Base-by-base conservation (phyloP, 2,888 invertebrate genomes). In the Eumerus sabulonum region DNA sequence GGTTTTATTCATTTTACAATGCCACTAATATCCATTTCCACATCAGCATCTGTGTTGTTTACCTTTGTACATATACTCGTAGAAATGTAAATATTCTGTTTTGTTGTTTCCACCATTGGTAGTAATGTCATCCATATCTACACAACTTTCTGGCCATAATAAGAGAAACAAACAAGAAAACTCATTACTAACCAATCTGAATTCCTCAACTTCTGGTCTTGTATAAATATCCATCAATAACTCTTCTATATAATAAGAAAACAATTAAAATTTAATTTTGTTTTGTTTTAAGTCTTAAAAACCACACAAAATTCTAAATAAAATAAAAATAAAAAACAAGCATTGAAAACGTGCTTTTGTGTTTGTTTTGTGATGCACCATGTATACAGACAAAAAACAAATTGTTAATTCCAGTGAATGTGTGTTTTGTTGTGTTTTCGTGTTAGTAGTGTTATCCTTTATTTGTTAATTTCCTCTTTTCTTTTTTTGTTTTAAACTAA, bases 211-310 rank as follows among this genome's bases (percentile, higher is more conserved):
- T 83, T 82, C 83, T 83, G 83, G 83, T 83, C 83, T 83, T 83
- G 83, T 83, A 83, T 79, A 83, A 83, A 82, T 83, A 82, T 73
- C 82, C 81, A 67, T 71, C 81, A 71, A 81, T 71, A 76, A 74
- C 59, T 70, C 40, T 76, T 59, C 16, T 45, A 60, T 50, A 68
- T n/a, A n/a, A n/a, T n/a, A n/a, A n/a, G n/a, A n/a, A 12, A 38
- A 36, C 59, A 47, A 48, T 62, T 18, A 35, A 40, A 59, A 64
- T 19, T 42, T 45, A 62, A 42, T 13, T 68, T 36, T 59, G 38
- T 18, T 59, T 62, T 54, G 38, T 53, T 40, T 62, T 27, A 53
- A 53, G 12, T 51, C 35, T 36, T 44, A 44, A 17, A 50, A 40
- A 11, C 3, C 19, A 44, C 18, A 57, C 40, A 42, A 47, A 19